A percentile compares a stretch with the other conserved stretches of the same genome.
These are phyloP conservation scores for Cerastis rubricosa DNA, from an alignment of 2,888 invertebrate species.

Conservation along the genomic window DNA sequence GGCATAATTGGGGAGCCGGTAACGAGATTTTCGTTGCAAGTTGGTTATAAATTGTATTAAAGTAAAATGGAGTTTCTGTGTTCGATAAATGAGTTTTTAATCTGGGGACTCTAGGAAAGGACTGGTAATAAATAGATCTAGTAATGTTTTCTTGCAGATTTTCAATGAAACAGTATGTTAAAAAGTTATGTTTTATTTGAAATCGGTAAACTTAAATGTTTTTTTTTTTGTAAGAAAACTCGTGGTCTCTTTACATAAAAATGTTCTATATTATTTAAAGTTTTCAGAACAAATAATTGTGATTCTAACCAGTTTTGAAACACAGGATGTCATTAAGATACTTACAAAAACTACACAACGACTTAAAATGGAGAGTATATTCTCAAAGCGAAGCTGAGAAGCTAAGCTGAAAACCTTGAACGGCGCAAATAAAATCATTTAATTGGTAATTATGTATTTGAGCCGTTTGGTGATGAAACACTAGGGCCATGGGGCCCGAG, in stretches of 20 bases:
- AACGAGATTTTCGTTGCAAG: conserved; percentile 77
- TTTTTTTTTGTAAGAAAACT: not conserved
- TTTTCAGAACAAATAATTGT: not conserved
- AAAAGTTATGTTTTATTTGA: not conserved
- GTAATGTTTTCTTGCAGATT: not conserved
- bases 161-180: conserved; percentile 4
- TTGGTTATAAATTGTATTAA: conserved; percentile 71
- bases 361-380: not conserved
- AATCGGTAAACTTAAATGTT: not conserved
- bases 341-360: not conserved
- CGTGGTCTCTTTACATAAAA: not conserved
- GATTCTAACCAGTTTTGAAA: not conserved
- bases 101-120: conserved; percentile 19
- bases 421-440: too few species aligned
- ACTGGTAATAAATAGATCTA: not conserved
- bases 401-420: too few species aligned
- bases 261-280: not conserved
- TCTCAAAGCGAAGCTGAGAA: too few species aligned
- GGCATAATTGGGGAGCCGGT: conserved; percentile 87
- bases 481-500: too few species aligned
- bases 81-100: conserved; percentile 39
- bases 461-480: too few species aligned
- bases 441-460: too few species aligned
- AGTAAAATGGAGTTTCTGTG: conserved; percentile 56
- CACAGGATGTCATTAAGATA: not conserved